Evolutionary conservation across 2,888 invertebrate genomes (phyloP), one percentile per base, ranked within the genome.

Genomic region (Hermodice carunculata): DNA sequence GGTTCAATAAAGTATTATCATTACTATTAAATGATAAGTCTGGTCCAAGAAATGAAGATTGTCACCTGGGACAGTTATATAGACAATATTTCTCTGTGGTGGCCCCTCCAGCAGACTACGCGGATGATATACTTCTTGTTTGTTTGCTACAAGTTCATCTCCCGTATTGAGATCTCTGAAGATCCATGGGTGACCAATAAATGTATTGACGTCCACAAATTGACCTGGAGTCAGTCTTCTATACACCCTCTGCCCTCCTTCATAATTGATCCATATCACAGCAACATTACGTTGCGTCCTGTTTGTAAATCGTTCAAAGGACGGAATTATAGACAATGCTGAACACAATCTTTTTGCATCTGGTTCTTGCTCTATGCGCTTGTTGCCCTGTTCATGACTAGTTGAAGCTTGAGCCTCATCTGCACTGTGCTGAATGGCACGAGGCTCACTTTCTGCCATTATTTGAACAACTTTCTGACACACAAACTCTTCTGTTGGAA

Each of bases 131-230:
- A 85, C 76, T 53, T 83, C 83, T 60, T 79, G 75, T 3, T 77
- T 73, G 56, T 82, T 89, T 0, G 92, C 89, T 8, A 89, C 88
- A 83, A 91, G 86, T 42, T 89, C 88, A 76, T 93, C 93, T 53
- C 90, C 90, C 0, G 93, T 92, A 0, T 88, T 85, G 0, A 89
- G 86, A 81, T 94, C 93, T 0, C 91, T 87, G 79, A 94, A 94
- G 68, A 94, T 90, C 94, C 95, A 95, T 0, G 93, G 93, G 86
- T 95, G 95, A 0, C 91, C 91, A 17, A 91, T 90, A 82, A 88
- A 95, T 0, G 95, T 93, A 76, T 93, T 91, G 0, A 94, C 89
- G 76, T 92, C 91, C 57, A 90, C 87, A 76, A 85, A 89, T 3
- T 88, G 87, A 0, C 86, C 86, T 0, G 90, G 88, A 0, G 84